phyloP scores from a whole-genome alignment of 1,140 invertebrate species.

The Penaeus chinensis region DNA sequence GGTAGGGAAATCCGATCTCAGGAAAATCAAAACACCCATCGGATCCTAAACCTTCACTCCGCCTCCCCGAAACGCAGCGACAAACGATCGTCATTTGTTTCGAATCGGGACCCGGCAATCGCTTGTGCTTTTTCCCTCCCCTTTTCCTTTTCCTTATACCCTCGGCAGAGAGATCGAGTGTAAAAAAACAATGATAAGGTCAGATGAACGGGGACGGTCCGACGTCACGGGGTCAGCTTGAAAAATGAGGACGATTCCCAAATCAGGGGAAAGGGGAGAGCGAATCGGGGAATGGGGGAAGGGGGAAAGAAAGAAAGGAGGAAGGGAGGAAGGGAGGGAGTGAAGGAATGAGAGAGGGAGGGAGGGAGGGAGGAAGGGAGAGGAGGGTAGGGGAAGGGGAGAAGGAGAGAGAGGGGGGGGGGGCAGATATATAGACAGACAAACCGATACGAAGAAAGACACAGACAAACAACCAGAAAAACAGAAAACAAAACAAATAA shows the following conservation, averaged over 20 bases:
- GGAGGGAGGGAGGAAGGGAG: conserved; percentile 20
- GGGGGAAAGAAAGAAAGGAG: not conserved
- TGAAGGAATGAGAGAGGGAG: not conserved
- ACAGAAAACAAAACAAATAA: no score
- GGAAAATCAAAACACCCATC: conserved; percentile 35
- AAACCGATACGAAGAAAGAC: no score
- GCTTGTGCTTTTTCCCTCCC: no score
- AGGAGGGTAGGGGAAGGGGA: not conserved
- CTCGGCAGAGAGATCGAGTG: conserved; percentile 35
- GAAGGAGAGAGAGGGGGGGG: no score
- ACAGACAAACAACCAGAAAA: no score
- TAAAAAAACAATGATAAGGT: conserved; percentile 57
- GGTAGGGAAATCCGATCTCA: no score
- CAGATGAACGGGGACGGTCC: conserved; percentile 48
- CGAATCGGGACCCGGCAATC: conserved; percentile 1
- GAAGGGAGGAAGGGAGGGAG: not conserved
- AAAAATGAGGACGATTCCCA: conserved; percentile 51
- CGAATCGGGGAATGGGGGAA: not conserved
- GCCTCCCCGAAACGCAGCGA: not conserved
- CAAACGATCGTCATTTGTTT: conserved; percentile 49
- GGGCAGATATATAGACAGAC: no score
- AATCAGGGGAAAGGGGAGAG: conserved; percentile 17
- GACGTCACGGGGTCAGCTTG: conserved; percentile 36
- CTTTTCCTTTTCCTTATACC: not conserved
- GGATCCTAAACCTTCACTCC: not conserved